These are phyloP conservation scores for Urocyon cinereoargenteus DNA, from an alignment of 2,797 vertebrate genomes.

Conservation along the genomic window DNA sequence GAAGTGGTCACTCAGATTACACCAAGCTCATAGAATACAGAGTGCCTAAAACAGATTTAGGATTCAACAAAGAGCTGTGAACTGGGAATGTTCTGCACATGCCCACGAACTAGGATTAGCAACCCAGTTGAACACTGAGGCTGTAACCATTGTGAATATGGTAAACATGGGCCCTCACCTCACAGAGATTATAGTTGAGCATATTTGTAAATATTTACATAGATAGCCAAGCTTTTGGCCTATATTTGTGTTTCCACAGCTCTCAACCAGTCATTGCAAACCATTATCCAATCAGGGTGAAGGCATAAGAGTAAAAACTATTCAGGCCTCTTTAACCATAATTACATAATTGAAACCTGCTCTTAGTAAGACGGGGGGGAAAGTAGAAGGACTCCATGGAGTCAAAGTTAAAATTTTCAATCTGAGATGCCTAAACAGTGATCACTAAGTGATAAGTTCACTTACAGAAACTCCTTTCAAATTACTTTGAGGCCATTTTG, in stretches of 20 bases:
- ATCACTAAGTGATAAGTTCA: neutral
- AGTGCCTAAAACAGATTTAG: neutral
- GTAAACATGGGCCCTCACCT: neutral
- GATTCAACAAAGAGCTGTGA: neutral
- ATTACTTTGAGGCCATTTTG: neutral
- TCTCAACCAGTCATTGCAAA: slow-evolving; percentile 29
- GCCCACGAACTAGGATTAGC: neutral
- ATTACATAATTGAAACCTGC: slow-evolving; percentile 56
- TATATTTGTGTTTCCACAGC: slow-evolving; percentile 37
- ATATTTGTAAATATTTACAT: slow-evolving; percentile 40
- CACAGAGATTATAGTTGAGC: neutral
- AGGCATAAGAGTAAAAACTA: slow-evolving; percentile 13
- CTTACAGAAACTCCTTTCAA: neutral
- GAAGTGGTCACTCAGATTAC: neutral
- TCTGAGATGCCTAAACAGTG: neutral
- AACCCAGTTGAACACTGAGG: neutral
- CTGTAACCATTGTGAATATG: neutral
- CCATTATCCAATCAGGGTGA: slow-evolving; percentile 47
- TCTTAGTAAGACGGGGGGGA: neutral
- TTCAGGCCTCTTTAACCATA: slow-evolving; percentile 35
- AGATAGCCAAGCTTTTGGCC: neutral
- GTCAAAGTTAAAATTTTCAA: slow-evolving; percentile 32
- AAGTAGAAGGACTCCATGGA: neutral
- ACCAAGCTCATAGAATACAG: neutral
- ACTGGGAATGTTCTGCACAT: neutral